These are phyloP conservation scores for Brevimyrus niger DNA, from an alignment of 2,113 vertebrate genomes.

Conservation along the genomic window DNA sequence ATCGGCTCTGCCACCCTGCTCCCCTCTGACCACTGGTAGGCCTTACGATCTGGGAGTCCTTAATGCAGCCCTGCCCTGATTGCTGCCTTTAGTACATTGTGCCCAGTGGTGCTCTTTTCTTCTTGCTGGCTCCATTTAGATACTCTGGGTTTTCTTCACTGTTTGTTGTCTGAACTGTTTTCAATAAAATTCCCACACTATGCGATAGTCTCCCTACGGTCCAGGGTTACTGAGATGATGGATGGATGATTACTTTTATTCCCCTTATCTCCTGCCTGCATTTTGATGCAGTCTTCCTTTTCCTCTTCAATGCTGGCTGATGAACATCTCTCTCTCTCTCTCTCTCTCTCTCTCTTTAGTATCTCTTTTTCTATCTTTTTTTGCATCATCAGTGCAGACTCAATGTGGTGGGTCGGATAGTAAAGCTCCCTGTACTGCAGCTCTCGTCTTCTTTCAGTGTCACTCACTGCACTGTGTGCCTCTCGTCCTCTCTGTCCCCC, in stretches of 20 bases:
- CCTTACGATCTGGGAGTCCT: background rate
- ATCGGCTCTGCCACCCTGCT: slow-evolving; percentile 36
- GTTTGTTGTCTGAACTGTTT: background rate
- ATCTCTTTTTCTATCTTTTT: background rate
- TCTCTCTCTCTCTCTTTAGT: too few species aligned
- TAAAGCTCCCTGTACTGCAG: background rate
- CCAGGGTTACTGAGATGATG: background rate
- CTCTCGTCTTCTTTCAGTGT: background rate
- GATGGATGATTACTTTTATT: background rate
- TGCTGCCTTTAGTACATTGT: background rate
- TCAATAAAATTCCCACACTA: background rate
- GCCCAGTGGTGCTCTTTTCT: background rate
- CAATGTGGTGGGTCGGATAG: background rate
- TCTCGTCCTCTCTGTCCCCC: background rate
- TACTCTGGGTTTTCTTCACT: background rate
- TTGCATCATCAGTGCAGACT: background rate
- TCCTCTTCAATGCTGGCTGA: background rate
- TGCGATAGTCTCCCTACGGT: background rate
- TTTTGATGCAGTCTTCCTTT: background rate
- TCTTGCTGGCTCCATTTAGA: background rate
- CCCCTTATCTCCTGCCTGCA: background rate
- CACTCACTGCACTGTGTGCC: background rate
- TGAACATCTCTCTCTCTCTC: background rate
- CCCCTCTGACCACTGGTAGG: slow-evolving; percentile 64
- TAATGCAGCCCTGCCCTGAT: background rate